Evolutionary conservation across 2,888 invertebrate genomes (phyloP), one percentile per base, ranked within the genome.

Genomic region (Eurytoma californica): DNA sequence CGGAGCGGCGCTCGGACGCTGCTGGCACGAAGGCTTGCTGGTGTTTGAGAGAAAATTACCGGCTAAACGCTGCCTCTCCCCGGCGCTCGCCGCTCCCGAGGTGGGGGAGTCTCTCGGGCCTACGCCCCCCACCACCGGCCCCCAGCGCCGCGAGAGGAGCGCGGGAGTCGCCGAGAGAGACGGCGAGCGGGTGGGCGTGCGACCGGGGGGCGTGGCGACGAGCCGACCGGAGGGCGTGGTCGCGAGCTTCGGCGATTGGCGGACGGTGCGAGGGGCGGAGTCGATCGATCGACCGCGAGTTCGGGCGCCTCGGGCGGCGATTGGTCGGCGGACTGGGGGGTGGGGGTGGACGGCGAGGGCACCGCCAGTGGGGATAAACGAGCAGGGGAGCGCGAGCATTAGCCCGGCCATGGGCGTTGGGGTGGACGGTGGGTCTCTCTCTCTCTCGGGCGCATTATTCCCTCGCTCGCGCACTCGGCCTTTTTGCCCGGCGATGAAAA

Each of bases 31-130:
- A 87, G 85, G 87, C 89, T 89, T 89, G 88, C 86, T 89, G 85
- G 89, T 90, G 88, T 90, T 90, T 90, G 90, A 90, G 88, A 77
- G 66, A 68, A 90, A 89, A 90, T 90, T 88, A 88, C 88, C 86
- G 86, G 86, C 89, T 90, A 89, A 90, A 90, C 88, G 88, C 83
- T 80, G 77, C 77, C 79, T 80, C 85, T 80, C 83, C 81, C 83
- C 39, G 53, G 55, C 76, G 55, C 84, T 83, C 79, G 83, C 76
- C 47, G 83, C 77, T 82, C 82, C 73, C 66, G 72, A 85, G 83
- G 85, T 84, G 86, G 85, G 84, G 84, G 72, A 78, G 74, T 79
- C 39, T 2, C 7, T 4, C 61, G 75, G 65, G 80, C 57, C 77
- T 73, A 61, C 68, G 60, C 73, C 66, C 79, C 79, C 80, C 79